These are phyloP conservation scores for Nibea albiflora DNA, from an alignment of 2,113 vertebrate genomes.

Conservation along the genomic window DNA sequence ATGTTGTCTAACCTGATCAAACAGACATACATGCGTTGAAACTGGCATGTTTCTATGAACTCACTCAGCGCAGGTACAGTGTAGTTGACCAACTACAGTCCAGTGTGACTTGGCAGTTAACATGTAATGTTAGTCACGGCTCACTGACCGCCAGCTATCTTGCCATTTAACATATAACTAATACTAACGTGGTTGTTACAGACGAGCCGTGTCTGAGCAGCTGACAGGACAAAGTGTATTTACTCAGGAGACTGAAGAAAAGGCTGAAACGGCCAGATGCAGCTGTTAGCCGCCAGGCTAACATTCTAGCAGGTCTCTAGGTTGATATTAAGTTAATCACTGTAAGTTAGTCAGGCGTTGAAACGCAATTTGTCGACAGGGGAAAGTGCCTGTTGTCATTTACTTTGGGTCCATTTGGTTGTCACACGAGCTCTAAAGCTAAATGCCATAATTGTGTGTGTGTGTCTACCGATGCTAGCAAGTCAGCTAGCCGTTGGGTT, in stretches of 20 bases:
- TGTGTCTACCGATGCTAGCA: background rate
- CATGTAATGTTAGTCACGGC: background rate
- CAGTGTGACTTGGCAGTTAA: conserved; percentile 47
- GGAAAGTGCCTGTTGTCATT: fast-evolving
- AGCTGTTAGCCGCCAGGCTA: conserved; percentile 31
- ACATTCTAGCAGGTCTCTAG: conserved; percentile 16
- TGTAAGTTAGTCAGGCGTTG: background rate
- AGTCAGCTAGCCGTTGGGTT: conserved; percentile 8
- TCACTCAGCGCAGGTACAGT: background rate
- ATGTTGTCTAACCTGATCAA: background rate
- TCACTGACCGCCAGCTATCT: background rate
- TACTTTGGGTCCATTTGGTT: background rate
- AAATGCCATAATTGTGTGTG: background rate
- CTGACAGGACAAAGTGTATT: no score
- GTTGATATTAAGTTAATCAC: background rate
- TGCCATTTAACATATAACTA: background rate
- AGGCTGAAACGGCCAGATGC: background rate
- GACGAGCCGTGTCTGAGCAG: fast-evolving
- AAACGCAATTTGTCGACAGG: background rate
- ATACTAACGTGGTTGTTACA: no score
- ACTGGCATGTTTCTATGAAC: background rate
- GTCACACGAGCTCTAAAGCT: conserved; percentile 23
- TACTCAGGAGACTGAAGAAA: background rate
- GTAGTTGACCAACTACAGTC: background rate
- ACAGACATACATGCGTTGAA: background rate